Base-by-base conservation (phyloP, 35 echinoderm and acorn worm genomes). In the Apostichopus parvimensis region DNA sequence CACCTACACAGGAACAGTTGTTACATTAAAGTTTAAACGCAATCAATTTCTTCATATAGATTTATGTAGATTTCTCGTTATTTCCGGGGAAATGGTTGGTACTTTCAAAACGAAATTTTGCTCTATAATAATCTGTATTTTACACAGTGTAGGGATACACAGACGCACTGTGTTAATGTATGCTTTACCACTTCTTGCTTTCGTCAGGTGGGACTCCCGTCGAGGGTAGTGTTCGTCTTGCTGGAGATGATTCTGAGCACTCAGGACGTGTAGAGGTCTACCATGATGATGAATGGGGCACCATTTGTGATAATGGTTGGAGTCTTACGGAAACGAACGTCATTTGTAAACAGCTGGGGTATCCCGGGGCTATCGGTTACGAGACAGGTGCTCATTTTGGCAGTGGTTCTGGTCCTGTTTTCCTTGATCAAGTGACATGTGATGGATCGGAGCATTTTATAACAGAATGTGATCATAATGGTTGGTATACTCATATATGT, bases 301-400 rank as follows among this genome's bases (percentile, higher is more conserved):
- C 92, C 3, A 18, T 93, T 1, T 93, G 92, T 79, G 92, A 93
- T 75, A 86, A 93, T 57, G 56, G 62, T 57, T 93, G 79, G 59
- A 56, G 56, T 13, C 57, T 89, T 8, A 56, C 28, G 2, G 86
- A 93, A 34, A 73, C 85, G 9, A 26, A 79, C 14, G 92, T 93
- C 2, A 82, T 45, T 3, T 93, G 92, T 45, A 53, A 57, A 53
- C 92, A 93, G 60, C 75, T 88, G 14, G 92, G 92, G 2, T 89
- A 55, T 59, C 72, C 54, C 4, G 23, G 57, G 1, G 92, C 91
- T 34, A 70, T 53, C 4, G 57, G 23, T 23, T 10, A 28, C 5
- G 56, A 57, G 2, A 18, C 6, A 6, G 7, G 5, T 58, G 90
- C 54, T 54, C 22, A 12, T 56, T 94, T 90, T 83, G 61, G 78